Conservation (phyloP, 2,797 vertebrate genomes). For the Danio choprae region DNA sequence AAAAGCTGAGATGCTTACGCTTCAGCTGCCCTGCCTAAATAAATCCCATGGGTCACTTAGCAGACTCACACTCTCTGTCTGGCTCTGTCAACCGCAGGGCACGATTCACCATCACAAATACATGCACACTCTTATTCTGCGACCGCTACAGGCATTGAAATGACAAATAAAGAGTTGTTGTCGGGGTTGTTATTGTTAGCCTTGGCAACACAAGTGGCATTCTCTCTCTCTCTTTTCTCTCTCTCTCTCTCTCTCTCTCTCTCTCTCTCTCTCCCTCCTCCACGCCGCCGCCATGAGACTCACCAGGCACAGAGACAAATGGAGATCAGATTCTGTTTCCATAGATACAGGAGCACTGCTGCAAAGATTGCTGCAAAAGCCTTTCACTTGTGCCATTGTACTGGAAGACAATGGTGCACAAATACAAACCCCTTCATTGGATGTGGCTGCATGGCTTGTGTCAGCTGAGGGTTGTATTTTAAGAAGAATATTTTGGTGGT, state of each 20-base stretch:
- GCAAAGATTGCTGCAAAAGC: slow-evolving; percentile 76
- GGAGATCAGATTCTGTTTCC: slow-evolving; percentile 81
- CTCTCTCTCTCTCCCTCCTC: slow-evolving; percentile 32
- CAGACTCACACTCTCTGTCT: slow-evolving; percentile 27
- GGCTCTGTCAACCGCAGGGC: slow-evolving; percentile 18
- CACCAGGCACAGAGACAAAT: slow-evolving; percentile 71
- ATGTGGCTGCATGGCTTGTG: slow-evolving; percentile 66
- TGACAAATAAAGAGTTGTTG: slow-evolving; percentile 60
- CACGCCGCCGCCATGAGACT: slow-evolving; percentile 54
- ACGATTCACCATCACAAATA: slow-evolving; percentile 41
- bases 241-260: slow-evolving; percentile 38
- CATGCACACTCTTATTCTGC: slow-evolving; percentile 30
- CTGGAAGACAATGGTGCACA: slow-evolving; percentile 77
- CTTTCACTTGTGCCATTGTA: slow-evolving; percentile 80
- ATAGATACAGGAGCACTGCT: slow-evolving; percentile 79
- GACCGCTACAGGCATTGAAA: slow-evolving; percentile 45
- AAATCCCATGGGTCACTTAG: slow-evolving; percentile 50
- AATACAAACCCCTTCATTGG: slow-evolving; percentile 60
- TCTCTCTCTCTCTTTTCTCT: slow-evolving; percentile 44
- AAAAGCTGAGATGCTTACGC: slow-evolving; percentile 23
- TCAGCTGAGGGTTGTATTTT: slow-evolving; percentile 74
- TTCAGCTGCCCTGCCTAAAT: slow-evolving; percentile 35
- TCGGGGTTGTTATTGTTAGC: slow-evolving; percentile 47
- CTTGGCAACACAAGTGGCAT: slow-evolving; percentile 59
- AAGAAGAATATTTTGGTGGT: slow-evolving; percentile 53